phyloP scores from a whole-genome alignment of 64 coral and sea anemone species.

The Porites lutea region DNA sequence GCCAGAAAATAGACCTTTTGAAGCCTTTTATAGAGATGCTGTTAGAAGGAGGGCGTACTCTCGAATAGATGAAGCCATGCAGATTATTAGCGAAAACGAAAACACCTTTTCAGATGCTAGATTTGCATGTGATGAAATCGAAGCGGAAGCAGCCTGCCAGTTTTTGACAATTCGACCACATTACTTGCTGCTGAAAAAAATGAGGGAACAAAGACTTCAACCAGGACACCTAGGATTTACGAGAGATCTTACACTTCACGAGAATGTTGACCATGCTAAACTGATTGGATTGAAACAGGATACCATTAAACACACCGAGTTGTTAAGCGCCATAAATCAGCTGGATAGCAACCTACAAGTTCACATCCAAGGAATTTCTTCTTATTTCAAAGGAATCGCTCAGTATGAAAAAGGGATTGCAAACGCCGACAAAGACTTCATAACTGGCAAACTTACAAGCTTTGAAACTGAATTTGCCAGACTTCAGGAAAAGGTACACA shows the following conservation, averaged over 20 bases:
- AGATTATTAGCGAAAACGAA: conserved; percentile 19
- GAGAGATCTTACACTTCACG: neutral
- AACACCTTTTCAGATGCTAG: neutral
- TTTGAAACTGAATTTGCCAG: neutral
- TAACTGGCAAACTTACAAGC: conserved; percentile 11
- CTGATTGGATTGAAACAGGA: conserved; percentile 29
- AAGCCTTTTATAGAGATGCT: conserved; percentile 29
- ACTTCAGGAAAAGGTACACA: conserved; percentile 3
- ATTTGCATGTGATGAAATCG: conserved; percentile 41
- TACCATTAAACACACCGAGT: conserved; percentile 33
- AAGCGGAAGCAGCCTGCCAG: conserved; percentile 28
- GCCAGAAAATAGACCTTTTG: neutral
- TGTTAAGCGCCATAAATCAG: conserved; percentile 22
- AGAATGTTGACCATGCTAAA: conserved; percentile 23
- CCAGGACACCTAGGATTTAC: neutral
- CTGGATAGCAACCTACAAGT: conserved; percentile 43
- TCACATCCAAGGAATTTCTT: conserved; percentile 47
- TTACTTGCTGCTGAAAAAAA: conserved; percentile 46
- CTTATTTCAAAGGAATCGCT: conserved; percentile 57
- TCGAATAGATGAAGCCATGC: conserved; percentile 17
- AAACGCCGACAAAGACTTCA: conserved; percentile 41
- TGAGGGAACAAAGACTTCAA: conserved; percentile 34
- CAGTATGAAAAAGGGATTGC: conserved; percentile 58
- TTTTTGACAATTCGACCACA: conserved; percentile 17
- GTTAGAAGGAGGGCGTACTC: conserved; percentile 32